Conservation (phyloP, 2,797 vertebrate species). For the Enteromius viviparus region DNA sequence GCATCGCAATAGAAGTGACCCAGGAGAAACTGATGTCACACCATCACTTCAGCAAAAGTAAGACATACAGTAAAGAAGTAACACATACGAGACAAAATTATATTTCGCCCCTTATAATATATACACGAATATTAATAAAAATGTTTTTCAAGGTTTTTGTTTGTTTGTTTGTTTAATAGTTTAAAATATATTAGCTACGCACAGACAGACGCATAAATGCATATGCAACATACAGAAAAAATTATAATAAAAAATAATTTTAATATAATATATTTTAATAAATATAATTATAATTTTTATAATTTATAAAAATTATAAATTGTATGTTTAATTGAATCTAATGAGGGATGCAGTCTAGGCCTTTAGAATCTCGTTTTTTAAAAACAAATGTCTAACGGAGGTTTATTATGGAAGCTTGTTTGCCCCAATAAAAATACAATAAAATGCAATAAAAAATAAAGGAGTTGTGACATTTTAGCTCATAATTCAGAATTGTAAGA, state of each 20-base stretch:
- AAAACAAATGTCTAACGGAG: not conserved
- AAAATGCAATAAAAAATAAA: not conserved
- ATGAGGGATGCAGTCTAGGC: not conserved
- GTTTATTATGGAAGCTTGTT: not conserved
- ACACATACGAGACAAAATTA: not conserved
- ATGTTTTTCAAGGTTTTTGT: not conserved
- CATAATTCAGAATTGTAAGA: not conserved
- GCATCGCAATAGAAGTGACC: conserved; percentile 39
- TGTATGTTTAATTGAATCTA: not conserved
- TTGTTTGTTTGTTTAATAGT: not conserved
- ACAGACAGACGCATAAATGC: not conserved
- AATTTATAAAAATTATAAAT: no score
- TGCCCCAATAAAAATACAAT: no score
- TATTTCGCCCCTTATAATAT: not conserved
- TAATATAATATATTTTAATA: no score
- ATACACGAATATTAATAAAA: not conserved
- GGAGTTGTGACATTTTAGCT: not conserved
- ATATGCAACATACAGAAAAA: not conserved
- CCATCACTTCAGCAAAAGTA: conserved; percentile 4
- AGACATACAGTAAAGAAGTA: not conserved
- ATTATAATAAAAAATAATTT: no score
- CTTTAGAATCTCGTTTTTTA: not conserved
- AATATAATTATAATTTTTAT: no score
- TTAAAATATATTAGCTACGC: not conserved
- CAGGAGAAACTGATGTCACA: conserved; percentile 38